phyloP scores from a whole-genome alignment of 2,888 invertebrate species.

The Sipha maydis region DNA sequence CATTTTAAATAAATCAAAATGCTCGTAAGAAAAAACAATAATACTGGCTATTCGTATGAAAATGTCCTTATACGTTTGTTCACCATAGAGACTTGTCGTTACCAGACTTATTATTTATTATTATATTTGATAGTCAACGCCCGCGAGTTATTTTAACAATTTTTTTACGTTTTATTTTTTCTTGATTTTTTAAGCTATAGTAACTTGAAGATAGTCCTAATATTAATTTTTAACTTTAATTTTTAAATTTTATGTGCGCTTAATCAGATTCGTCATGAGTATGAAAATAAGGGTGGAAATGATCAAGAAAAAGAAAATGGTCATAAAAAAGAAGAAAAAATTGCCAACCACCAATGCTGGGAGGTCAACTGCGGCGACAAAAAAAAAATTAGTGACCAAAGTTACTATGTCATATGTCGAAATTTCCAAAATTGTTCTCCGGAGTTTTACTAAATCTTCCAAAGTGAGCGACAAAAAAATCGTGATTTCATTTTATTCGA shows the following conservation, averaged over 20 bases:
- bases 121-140: not conserved
- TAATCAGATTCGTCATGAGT: not conserved
- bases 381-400: not conserved
- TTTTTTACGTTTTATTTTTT: not conserved
- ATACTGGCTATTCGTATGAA: not conserved
- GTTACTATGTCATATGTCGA: not conserved
- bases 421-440: too few relatives aligned
- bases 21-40: too few relatives aligned
- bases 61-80: not conserved
- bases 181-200: not conserved
- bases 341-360: not conserved
- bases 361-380: not conserved
- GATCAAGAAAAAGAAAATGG: not conserved
- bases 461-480: not conserved
- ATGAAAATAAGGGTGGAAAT: not conserved
- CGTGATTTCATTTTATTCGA: too few relatives aligned
- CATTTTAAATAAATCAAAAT: constrained; percentile 10
- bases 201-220: not conserved
- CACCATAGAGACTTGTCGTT: not conserved
- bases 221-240: not conserved
- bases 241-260: not conserved
- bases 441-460: not conserved
- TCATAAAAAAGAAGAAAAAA: not conserved
- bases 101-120: not conserved
- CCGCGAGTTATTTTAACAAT: too few relatives aligned